Base-by-base conservation (phyloP, 2,888 invertebrate genomes). In the Pseudococcus jackbeardsleyi region DNA sequence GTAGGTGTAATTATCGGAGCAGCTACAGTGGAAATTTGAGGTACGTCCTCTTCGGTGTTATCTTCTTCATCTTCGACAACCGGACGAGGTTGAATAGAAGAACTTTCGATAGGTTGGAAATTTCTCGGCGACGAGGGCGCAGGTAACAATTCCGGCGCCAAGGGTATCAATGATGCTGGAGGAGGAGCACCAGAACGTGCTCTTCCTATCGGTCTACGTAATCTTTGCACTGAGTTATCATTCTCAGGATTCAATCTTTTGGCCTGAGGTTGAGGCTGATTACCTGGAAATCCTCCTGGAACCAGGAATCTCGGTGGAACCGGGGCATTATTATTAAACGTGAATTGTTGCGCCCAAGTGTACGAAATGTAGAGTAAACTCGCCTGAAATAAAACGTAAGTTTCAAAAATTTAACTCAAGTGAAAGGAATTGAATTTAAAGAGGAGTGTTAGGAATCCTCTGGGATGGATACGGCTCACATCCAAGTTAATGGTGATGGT, bases 221-320 rank as follows among this genome's bases (percentile, higher is more conserved):
- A 22, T 46, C 72, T 88, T 33, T 85, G 91, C 89, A 91, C 90
- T 89, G 89, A 85, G 68, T 92, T 92, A 59, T 92, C 90, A 90
- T 92, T 91, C 87, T 92, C 93, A 90, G 93, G 93, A 87, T 92
- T 91, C 91, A 50, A 91, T 90, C 39, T 90, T 89, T 88, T 89
- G 86, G 88, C 87, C 17, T 88, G 79, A 19, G 84, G 84, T 46
- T 89, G 89, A 17, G 88, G 89, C 26, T 89, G 86, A 19, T 93
- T 92, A 79, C 93, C 85, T 11, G 92, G 91, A 33, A 94, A 91
- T 0, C 95, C 95, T 72, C 95, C 95, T 0, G 95, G 94, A 90
- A 95, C 94, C 90, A 92, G 93, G 22, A 95, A 91, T 90, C 95
- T 92, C 15, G 93, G 94, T n/a, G 95, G 95, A 88, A 93, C 90